Evolutionary conservation across 2,113 vertebrate genomes (phyloP), one percentile per base, ranked within the genome.

Genomic region (Crypturellus undulatus): DNA sequence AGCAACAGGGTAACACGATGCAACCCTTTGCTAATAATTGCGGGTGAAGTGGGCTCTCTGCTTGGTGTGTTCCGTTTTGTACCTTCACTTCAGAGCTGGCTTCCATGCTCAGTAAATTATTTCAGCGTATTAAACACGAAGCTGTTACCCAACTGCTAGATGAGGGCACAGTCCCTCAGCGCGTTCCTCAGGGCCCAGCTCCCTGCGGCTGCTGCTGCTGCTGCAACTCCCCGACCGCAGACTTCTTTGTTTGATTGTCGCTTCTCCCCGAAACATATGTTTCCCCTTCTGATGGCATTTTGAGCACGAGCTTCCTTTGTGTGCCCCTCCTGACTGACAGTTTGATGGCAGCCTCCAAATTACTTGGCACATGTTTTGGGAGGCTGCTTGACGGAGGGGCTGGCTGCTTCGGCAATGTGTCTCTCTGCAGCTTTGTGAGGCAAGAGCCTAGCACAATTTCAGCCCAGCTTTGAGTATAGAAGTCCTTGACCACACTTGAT

Each of bases 291-390:
- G 9, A 63, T 34, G 83, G 80, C 80, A 91, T 94, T 94, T 67
- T 40, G 82, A 94, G 91, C 87, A 83, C 89, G 64, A 87, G 81
- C 89, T 89, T 78, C 84, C 90, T 96, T 87, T 96, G 95, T 96
- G 4, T 58, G 68, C 72, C 78, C 60, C 28, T 84, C 52, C 40
- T 94, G 93, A 95, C 63, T 94, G 95, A 92, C 92, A 92, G 83
- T 18, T 95, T 54, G 25, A 94, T 92, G 94, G 96, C 94, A 96
- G 94, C 75, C 70, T 91, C 84, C 49, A 87, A 92, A 93, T 94
- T 49, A 8, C 81, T 94, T 94, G 70, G 94, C 91, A 56, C 2
- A 0, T n/a, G 43, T 88, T 92, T 59, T 12, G 71, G 42, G 77
- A 86, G 63, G 94, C 77, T 84, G 83, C 67, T 77, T 70, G 36